Base-by-base conservation (phyloP, 2,888 invertebrate genomes). In the Megaustenia siamemsis region DNA sequence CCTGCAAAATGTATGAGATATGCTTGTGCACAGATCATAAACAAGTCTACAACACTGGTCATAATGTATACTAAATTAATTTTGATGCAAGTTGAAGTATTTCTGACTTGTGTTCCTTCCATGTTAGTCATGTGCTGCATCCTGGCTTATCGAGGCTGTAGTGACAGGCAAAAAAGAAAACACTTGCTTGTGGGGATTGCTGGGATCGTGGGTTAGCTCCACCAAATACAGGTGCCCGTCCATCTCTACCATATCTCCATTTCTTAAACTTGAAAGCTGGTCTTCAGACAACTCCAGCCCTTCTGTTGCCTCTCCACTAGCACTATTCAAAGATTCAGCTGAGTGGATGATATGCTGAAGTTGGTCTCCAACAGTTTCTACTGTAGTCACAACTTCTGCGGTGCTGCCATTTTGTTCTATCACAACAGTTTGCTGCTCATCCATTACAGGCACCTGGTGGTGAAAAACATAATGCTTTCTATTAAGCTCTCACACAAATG, bases 221-320 rank as follows among this genome's bases (percentile, higher is more conserved):
- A 93, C 93, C 87, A 93, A 91, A 85, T 92, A 93, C 87, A 93
- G 90, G 85, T 93, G 92, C 0, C 93, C 93, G 86, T 93, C 91
- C 49, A 93, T 93, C 88, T 93, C 92, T 35, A 93, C 90, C 88
- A 89, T 92, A 86, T 93, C 93, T 32, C 93, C 93, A n/a, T 90
- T 87, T 4, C 90, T 90, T 76, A 93, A 87, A 85, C 91, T 88
- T 83, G 91, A 90, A 18, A 93, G 80, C 86, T 93, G 91, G n/a
- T 93, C 92, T 6, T 90, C 83, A 5, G 92, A 89, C 45, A 93
- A 83, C 86, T 93, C 90, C 60, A 87, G 84, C 18, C 87, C 87
- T 32, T 79, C 85, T 21, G 87, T 85, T 0, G 40, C 84, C 32
- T 79, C 79, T 10, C 56, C 78, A 49, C 45, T 76, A 18, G 66